Base-by-base conservation (phyloP, 2,113 vertebrate genomes). In the Sialia sialis region DNA sequence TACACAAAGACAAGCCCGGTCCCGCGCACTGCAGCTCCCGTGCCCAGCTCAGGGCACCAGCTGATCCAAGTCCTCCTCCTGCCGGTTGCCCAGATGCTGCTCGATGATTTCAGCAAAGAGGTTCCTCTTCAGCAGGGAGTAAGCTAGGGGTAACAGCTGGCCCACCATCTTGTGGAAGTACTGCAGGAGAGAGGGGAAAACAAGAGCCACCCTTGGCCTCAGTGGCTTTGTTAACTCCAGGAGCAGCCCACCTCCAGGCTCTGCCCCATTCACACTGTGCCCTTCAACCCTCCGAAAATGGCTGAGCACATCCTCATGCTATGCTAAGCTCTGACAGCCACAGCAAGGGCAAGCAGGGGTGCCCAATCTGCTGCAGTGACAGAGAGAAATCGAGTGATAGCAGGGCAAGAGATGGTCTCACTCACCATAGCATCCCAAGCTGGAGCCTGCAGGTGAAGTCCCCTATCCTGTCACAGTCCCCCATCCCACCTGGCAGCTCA, bases 141-240 rank as follows among this genome's bases (percentile, higher is more conserved):
- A 99, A 2, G 99, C 99, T 97, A 99, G 98, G 12, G 99, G 98
- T 93, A 99, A 98, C 74, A 99, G 98, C 84, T 99, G 99, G 26
- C 98, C 98, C 85, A 99, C 97, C n/a, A 98, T 98, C 97, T 99
- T 99, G 97, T 99, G 98, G 97, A 99, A 99, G 96, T 99, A 99
- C 99, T 99, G 94, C 41, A 54, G 94, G 90, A 7, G 21, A 93
- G 26, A 87, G 78, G 55, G 27, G 17, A 75, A 58, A 62, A 81
- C 16, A 9, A 64, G 20, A 64, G 18, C 13, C 0, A 5, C 9
- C 19, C 38, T 10, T 1, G 2, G 32, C 5, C 6, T 59, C 76
- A 64, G 39, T 3, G 19, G 38, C 23, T 66, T 16, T 4, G 18
- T 6, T 16, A 16, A 3, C 1, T 11, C 23, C 1, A 1, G 1